Conservation (phyloP, 2,113 vertebrate genomes). For the Laticauda laticaudata region DNA sequence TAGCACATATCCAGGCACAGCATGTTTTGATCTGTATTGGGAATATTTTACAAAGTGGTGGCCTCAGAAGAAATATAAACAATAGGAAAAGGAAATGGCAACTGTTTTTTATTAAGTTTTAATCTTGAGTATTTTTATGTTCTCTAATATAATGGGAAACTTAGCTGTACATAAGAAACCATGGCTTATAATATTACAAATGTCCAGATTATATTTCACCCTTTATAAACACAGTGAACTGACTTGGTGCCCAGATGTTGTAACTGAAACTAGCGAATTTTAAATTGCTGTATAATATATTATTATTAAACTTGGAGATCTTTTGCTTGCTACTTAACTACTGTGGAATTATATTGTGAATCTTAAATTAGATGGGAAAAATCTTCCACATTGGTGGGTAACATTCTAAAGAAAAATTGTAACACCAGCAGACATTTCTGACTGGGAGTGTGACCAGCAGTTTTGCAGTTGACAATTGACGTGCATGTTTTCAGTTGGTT, state of each 20-base stretch:
- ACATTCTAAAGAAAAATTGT: not conserved
- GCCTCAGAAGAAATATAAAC: constrained; percentile 64
- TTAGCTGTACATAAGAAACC: constrained; percentile 61
- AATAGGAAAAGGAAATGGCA: constrained; percentile 50
- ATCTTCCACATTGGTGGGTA: not conserved
- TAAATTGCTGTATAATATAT: not conserved
- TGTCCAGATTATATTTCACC: constrained; percentile 61
- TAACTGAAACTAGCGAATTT: not conserved
- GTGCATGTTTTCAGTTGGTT: not conserved
- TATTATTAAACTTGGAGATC: not conserved
- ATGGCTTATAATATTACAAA: constrained; percentile 67
- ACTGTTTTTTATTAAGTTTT: constrained; percentile 63
- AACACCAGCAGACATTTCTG: not conserved
- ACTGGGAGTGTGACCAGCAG: not conserved
- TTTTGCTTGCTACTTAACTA: not conserved
- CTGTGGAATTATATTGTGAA: not conserved
- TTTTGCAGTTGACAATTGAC: not conserved
- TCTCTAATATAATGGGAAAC: constrained; percentile 49
- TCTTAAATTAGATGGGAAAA: not conserved
- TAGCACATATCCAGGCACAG: constrained; percentile 51
- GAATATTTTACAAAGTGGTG: constrained; percentile 64
- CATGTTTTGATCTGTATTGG: constrained; percentile 63
- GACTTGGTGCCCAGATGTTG: not conserved
- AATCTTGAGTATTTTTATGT: constrained; percentile 55
- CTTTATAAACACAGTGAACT: constrained; percentile 52